These are phyloP conservation scores for Anarhynchus alexandrinus DNA, from an alignment of 2,113 vertebrate genomes.

Conservation along the genomic window DNA sequence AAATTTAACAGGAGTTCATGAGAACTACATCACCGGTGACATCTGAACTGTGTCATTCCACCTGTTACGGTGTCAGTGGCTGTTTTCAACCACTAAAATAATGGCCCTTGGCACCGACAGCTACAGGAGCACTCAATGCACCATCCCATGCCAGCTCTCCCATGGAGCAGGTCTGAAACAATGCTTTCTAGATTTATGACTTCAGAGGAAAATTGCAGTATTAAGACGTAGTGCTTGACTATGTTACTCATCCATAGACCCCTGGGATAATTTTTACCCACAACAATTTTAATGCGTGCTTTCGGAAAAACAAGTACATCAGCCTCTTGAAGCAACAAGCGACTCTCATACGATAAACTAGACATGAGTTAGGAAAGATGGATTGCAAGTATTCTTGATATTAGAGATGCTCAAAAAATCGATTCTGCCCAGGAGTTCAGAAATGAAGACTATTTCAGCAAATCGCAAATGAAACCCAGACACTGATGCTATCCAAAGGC, in stretches of 20 bases:
- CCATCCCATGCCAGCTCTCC: neutral
- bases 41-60: neutral
- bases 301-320: neutral
- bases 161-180: neutral
- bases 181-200: neutral
- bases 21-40: neutral
- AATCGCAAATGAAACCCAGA: neutral
- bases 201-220: neutral
- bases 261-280: neutral
- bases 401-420: neutral
- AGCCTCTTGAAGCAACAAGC: neutral
- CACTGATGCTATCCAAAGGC: neutral
- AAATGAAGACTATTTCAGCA: neutral
- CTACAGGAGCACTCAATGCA: neutral
- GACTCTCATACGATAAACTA: neutral
- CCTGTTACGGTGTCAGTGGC: neutral
- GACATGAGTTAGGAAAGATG: fast-evolving
- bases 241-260: neutral
- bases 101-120: neutral
- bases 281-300: neutral
- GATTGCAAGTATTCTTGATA: neutral
- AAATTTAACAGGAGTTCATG: neutral
- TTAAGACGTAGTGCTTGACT: neutral
- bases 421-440: neutral
- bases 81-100: neutral